Evolutionary conservation across 2,797 vertebrate genomes (phyloP).

Genomic region (Danionella dracula): DNA sequence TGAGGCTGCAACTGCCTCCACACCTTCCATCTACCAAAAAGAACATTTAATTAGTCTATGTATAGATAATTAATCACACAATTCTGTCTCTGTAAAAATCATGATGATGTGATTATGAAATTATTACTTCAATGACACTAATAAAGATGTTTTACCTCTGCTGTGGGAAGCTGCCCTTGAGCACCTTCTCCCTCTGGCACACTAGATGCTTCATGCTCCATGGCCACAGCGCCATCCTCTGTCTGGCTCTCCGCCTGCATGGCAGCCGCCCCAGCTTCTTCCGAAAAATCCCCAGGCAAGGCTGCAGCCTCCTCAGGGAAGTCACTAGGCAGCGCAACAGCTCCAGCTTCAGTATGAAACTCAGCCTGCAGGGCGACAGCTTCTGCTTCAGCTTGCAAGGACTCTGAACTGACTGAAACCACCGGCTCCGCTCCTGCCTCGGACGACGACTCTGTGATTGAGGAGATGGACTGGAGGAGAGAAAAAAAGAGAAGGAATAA

Average conservation of each 20-base stretch:
- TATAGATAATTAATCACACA: background rate
- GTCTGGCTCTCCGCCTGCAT: slow-evolving; percentile 72
- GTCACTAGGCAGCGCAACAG: slow-evolving; percentile 59
- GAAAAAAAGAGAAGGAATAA: background rate
- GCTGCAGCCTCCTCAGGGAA: slow-evolving; percentile 42
- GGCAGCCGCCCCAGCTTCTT: slow-evolving; percentile 37
- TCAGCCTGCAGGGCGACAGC: slow-evolving; percentile 71
- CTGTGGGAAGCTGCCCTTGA: slow-evolving; percentile 32
- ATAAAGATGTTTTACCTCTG: slow-evolving; percentile 54
- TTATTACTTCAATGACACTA: background rate
- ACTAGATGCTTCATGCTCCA: slow-evolving; percentile 53
- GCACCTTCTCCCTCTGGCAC: slow-evolving; percentile 45
- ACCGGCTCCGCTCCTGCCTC: slow-evolving; percentile 25
- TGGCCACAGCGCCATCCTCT: slow-evolving; percentile 67
- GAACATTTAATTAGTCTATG: background rate
- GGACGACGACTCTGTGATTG: slow-evolving; percentile 68
- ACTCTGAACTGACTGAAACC: slow-evolving; percentile 56
- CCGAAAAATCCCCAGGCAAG: slow-evolving; percentile 63
- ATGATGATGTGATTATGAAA: no score
- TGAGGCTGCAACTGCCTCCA: slow-evolving; percentile 42
- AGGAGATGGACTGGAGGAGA: slow-evolving; percentile 73
- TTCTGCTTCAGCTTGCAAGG: slow-evolving; percentile 66
- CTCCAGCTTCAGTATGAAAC: slow-evolving; percentile 67
- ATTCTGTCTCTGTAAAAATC: no score
- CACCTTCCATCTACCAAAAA: slow-evolving; percentile 46